phyloP scores from a whole-genome alignment of 2,797 vertebrate genomes.

The Muscicapa comitata region DNA sequence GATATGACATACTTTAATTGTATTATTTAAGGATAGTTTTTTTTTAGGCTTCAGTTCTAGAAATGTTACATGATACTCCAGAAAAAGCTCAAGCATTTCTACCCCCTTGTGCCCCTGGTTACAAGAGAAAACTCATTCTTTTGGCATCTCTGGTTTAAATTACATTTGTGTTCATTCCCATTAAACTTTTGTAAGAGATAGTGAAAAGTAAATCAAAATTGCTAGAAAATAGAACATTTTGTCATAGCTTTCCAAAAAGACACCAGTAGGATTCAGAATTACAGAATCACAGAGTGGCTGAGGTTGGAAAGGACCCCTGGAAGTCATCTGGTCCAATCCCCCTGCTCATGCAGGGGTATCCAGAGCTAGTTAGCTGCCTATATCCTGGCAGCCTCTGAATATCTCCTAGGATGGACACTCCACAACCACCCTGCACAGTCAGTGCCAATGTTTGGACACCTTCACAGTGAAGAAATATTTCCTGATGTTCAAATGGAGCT shows the following conservation, averaged over 20 bases:
- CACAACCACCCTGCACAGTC: not conserved
- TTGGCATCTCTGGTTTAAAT: not conserved
- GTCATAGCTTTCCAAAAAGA: not conserved
- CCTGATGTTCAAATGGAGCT: not conserved
- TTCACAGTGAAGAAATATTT: not conserved
- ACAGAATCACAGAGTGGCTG: not conserved
- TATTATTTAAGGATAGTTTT: not conserved
- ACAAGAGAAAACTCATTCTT: not conserved
- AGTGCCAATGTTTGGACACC: accelerated
- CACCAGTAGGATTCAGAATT: not conserved
- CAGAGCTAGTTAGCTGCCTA: not conserved
- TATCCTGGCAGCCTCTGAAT: not conserved
- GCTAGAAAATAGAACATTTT: not conserved
- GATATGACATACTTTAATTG: not conserved
- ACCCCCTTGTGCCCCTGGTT: not conserved
- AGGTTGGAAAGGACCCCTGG: not conserved
- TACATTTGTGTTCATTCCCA: not conserved
- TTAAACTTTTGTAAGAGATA: not conserved
- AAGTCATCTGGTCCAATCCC: accelerated
- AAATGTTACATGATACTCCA: not conserved
- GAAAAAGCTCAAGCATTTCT: not conserved
- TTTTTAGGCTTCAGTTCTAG: not conserved
- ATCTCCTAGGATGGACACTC: not conserved
- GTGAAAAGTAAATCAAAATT: not conserved
- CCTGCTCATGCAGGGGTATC: not conserved